Base-by-base conservation (phyloP, 2,113 vertebrate genomes). In the Cygnus atratus region DNA sequence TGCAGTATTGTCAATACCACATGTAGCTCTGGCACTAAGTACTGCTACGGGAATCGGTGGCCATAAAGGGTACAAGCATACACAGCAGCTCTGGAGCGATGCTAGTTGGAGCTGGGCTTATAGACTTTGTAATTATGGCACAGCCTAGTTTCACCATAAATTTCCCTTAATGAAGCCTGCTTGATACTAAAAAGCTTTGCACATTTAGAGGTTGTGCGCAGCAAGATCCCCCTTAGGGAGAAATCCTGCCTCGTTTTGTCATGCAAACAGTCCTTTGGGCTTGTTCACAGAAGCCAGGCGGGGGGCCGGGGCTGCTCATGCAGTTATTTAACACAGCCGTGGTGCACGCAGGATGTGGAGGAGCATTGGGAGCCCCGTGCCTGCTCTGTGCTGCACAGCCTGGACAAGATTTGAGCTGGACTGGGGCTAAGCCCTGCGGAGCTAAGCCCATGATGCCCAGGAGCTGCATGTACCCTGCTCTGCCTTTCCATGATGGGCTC, bases 111-210 rank as follows among this genome's bases (percentile, higher is more conserved):
- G 57, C 48, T 0, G 0, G 20, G 25, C 74, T 88, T 52, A 50
- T 3, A 67, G 78, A 10, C 59, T 80, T 87, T 24, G 0, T 55
- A 80, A 80, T 88, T 78, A 86, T 8, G 26, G 81, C 62, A 44
- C 16, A 10, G 86, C 24, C 24, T 5, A 54, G 43, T 54, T 87
- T 48, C 82, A 75, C 84, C 54, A 54, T 94, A 78, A 82, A 94
- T 84, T 90, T 75, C 44, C 66, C 62, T 28, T 74, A 90, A 86
- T 65, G 46, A 94, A 90, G 73, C 73, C 73, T 37, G 66, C 74
- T 41, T 43, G 83, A 88, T 79, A 66, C 48, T 88, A 65, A 92
- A 95, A 90, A 87, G 76, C 73, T 93, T 94, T 81, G 73, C 77
- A 75, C 35, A 0, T 78, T 90, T 44, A 37, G 76, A 88, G 65